Conservation (phyloP, 2,888 invertebrate genomes). For the Hypercompe scribonia region DNA sequence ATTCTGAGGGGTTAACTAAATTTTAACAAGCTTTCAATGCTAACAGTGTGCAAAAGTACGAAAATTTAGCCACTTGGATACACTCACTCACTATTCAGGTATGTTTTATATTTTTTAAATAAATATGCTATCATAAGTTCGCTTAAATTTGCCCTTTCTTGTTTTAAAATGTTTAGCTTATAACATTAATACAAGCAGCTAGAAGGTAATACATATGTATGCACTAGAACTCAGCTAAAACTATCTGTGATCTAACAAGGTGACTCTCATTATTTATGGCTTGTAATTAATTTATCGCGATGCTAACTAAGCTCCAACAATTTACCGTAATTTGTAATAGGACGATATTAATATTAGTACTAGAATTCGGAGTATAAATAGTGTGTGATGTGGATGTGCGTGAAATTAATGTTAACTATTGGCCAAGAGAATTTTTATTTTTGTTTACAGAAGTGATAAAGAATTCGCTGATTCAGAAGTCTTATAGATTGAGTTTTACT, state of each 20-base stretch:
- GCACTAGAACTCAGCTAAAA: conserved; percentile 42
- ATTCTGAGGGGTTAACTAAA: no score
- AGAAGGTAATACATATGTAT: conserved; percentile 46
- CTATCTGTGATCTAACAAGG: conserved; percentile 56
- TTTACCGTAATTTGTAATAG: conserved; percentile 51
- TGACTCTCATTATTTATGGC: conserved; percentile 53
- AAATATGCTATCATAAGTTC: neutral
- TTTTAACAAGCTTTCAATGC: no score
- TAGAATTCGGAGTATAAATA: conserved; percentile 14
- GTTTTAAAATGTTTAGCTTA: neutral
- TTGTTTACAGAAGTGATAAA: no score
- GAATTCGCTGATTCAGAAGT: no score
- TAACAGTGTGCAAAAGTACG: no score
- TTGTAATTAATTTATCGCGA: conserved; percentile 53
- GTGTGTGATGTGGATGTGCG: neutral
- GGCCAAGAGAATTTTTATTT: no score
- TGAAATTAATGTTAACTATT: no score
- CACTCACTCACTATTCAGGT: no score
- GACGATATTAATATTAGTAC: conserved; percentile 42
- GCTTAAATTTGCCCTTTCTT: neutral
- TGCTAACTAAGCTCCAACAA: conserved; percentile 49
- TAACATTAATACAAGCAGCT: conserved; percentile 25
- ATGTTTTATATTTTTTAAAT: no score
- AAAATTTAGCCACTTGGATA: no score
- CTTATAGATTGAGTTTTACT: no score